Evolutionary conservation across 2,113 vertebrate genomes (phyloP), one percentile per base, ranked within the genome.

Genomic region (Tor tambroides): DNA sequence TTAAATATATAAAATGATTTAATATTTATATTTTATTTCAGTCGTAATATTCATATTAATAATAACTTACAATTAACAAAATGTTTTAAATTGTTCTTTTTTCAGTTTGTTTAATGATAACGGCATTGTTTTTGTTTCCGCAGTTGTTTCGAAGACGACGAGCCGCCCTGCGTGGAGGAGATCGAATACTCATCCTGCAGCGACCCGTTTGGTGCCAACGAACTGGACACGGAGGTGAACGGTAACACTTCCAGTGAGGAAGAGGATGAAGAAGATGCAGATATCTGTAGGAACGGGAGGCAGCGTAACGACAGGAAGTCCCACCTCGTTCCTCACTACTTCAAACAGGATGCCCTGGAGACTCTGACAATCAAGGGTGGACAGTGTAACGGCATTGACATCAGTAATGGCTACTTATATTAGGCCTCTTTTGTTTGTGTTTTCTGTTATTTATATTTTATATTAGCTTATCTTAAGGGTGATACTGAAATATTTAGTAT

Each of bases 151-250:
- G 94, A 94, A 51, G 97, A 98, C 0, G 98, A 99, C 0, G 98
- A 99, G 86, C 97, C 97, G n/a, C 94, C 94, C 0, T 97, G 96
- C 80, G 84, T 86, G 15, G 98, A 99, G 89, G 95, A 97, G 86
- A 95, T 98, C 0, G 96, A 98, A 91, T 98, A 97, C 65, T 91
- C 91, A 14, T 84, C 91, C 41, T 92, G 94, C 78, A 92, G 90
- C 89, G 94, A 91, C 2, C 10, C 17, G 1, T 85, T 82, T 5
- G 72, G 81, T 30, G 80, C 56, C 2, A 43, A 49, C 5, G 89
- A 93, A 80, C 83, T 94, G 80, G 93, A 94, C 71, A 88, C 88
- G 0, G 94, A 95, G 49, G 67, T 94, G 38, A 90, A 93, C 28
- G 86, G 59, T 32, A 94, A 90, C 87, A 87, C 84, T 21, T 83